These are phyloP conservation scores for Cotesia glomerata DNA, from an alignment of 1,140 invertebrate genomes.

Conservation along the genomic window DNA sequence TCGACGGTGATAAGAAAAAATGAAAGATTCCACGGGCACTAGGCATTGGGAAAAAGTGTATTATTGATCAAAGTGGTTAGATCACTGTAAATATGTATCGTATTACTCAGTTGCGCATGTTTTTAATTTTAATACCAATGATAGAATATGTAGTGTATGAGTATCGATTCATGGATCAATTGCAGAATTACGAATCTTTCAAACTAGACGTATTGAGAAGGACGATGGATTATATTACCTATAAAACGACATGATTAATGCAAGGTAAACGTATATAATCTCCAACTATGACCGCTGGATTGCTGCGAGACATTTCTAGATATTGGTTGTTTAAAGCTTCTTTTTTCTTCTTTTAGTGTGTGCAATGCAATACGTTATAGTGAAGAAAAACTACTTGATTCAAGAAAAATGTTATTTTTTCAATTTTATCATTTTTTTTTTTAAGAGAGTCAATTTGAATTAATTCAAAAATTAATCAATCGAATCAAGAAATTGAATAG, in stretches of 20 bases:
- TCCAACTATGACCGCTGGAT: slow-evolving; percentile 54
- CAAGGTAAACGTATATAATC: slow-evolving; percentile 63
- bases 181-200: slow-evolving; percentile 28
- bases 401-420: background rate
- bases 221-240: slow-evolving; percentile 54
- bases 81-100: slow-evolving; percentile 30
- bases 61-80: slow-evolving; percentile 23
- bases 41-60: background rate
- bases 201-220: slow-evolving; percentile 37
- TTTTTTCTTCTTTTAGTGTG: background rate
- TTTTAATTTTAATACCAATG: background rate
- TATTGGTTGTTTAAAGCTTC: slow-evolving; percentile 27
- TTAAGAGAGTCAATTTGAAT: no score
- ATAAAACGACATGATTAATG: slow-evolving; percentile 65
- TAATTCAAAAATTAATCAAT: no score
- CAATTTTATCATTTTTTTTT: background rate
- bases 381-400: background rate
- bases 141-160: background rate
- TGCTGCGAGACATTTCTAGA: slow-evolving; percentile 57
- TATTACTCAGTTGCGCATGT: slow-evolving; percentile 26
- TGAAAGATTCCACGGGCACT: slow-evolving; percentile 14
- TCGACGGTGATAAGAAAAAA: slow-evolving; percentile 9
- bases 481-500: no score
- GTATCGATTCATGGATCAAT: slow-evolving; percentile 38
- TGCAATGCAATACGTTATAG: no score